phyloP scores from a whole-genome alignment of 2,797 vertebrate species.

The Diglossa cyanea region DNA sequence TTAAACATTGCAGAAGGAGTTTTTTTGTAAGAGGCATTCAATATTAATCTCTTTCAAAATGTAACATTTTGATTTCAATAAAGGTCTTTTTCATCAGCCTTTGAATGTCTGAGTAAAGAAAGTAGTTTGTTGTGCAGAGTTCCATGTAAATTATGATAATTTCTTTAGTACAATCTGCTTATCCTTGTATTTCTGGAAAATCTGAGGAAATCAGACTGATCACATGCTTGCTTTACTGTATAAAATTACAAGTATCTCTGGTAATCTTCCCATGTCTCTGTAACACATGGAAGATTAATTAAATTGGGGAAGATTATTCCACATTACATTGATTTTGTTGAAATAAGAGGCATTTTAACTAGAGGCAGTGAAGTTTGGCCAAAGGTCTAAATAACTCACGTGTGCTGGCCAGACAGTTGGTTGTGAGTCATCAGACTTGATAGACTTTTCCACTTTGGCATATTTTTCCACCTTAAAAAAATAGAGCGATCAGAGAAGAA shows the following conservation, averaged over 20 bases:
- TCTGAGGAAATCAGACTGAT: neutral
- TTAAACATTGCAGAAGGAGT: neutral
- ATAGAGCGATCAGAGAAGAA: conserved; percentile 7
- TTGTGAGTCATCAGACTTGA: conserved; percentile 90
- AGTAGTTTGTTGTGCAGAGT: neutral
- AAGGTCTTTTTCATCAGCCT: neutral
- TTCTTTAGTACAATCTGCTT: neutral
- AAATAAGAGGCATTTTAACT: conserved; percentile 5
- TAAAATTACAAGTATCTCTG: neutral
- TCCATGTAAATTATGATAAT: neutral
- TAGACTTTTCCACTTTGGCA: conserved; percentile 92
- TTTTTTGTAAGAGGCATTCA: neutral
- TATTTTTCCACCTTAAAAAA: conserved; percentile 93
- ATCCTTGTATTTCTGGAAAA: neutral
- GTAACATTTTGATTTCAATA: neutral
- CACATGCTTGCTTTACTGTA: neutral
- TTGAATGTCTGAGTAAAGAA: neutral
- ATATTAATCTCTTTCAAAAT: neutral
- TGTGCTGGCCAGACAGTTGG: conserved; percentile 94
- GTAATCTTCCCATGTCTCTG: neutral
- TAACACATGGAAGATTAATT: neutral
- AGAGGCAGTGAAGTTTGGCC: neutral
- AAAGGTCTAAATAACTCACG: conserved; percentile 75
- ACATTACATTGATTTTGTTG: neutral
- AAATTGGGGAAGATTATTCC: neutral